These are phyloP conservation scores for Volucella zonaria DNA, from an alignment of 2,888 invertebrate genomes.

Conservation along the genomic window DNA sequence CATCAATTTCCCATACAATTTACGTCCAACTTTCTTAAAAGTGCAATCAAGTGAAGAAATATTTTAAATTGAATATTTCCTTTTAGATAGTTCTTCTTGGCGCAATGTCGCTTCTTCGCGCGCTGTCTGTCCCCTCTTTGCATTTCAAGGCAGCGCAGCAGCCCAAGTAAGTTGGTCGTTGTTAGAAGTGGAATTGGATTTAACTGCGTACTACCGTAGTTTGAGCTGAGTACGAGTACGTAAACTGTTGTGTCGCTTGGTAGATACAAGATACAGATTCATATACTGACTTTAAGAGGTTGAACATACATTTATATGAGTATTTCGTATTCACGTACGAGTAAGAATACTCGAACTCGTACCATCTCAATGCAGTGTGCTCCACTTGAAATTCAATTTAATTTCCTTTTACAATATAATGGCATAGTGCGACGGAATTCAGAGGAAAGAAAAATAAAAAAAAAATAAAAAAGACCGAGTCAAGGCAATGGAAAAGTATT, in stretches of 20 bases:
- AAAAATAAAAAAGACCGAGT: no score
- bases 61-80: slow-evolving; percentile 38
- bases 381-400: slow-evolving; percentile 39
- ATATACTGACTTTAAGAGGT: not conserved
- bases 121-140: not conserved
- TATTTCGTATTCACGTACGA: not conserved
- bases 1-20: slow-evolving; percentile 13
- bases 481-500: no score
- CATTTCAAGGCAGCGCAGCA: not conserved
- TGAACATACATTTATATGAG: not conserved
- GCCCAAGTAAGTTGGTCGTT: slow-evolving; percentile 3
- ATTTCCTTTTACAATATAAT: slow-evolving; percentile 37
- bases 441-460: no score
- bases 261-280: no score
- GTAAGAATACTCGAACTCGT: not conserved
- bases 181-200: slow-evolving; percentile 34
- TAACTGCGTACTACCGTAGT: slow-evolving; percentile 18
- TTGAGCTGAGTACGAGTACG: not conserved
- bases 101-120: not conserved
- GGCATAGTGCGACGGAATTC: not conserved
- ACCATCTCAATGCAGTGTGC: slow-evolving; percentile 24
- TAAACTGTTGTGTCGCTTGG: no score
- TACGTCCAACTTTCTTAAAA: not conserved
- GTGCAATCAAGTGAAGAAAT: slow-evolving; percentile 18
- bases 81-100: not conserved